phyloP scores from a whole-genome alignment of 2,888 invertebrate species.

The Tetranychus truncatus region DNA sequence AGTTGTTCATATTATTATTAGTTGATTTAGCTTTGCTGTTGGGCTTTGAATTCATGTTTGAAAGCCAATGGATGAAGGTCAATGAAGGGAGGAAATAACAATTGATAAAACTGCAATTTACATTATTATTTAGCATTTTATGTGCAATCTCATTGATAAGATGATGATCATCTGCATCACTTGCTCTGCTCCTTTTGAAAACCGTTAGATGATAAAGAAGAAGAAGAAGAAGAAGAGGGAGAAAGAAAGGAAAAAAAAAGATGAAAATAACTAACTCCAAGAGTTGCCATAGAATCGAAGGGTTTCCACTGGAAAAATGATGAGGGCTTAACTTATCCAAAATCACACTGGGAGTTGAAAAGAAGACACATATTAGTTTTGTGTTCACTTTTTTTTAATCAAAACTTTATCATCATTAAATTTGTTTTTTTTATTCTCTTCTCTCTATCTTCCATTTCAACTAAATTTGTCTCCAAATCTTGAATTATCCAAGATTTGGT shows the following conservation, averaged over 20 bases:
- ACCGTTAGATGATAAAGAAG: not conserved
- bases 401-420: not conserved
- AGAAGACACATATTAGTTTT: too few species aligned
- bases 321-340: too few species aligned
- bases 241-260: not conserved
- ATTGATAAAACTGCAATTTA: not conserved
- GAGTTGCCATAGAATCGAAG: not conserved
- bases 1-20: not conserved
- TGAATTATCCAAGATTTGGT: not conserved
- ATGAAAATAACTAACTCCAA: not conserved
- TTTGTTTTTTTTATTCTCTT: constrained; percentile 1
- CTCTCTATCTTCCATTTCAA: not conserved
- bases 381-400: too few species aligned
- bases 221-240: too few species aligned
- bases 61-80: not conserved
- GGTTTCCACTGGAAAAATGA: too few species aligned
- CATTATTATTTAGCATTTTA: not conserved
- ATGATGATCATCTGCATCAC: not conserved
- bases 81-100: not conserved
- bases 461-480: not conserved
- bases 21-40: too few species aligned
- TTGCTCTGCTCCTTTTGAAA: not conserved
- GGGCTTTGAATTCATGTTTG: not conserved
- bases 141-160: not conserved
- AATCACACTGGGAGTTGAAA: too few species aligned